Percentiles rank a stretch among this genome's conserved stretches.
Conservation (phyloP, 1,140 invertebrate species). For the Drusus annulatus region DNA sequence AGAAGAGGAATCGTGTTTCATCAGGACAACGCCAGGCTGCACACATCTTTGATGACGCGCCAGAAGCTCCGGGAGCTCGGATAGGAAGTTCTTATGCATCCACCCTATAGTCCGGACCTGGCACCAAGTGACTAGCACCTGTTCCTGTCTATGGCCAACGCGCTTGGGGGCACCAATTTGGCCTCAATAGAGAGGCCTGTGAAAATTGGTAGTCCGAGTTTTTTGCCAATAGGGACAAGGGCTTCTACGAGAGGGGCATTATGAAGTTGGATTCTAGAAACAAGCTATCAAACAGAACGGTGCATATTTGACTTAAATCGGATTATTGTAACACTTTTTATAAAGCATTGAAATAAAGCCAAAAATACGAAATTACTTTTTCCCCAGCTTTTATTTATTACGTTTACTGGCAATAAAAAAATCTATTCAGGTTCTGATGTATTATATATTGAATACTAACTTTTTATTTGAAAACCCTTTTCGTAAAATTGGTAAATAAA, state of each 20-base stretch:
- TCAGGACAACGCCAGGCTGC: slow-evolving; percentile 20
- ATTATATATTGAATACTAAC: too few relatives aligned
- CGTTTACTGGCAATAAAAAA: too few relatives aligned
- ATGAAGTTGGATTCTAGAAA: slow-evolving; percentile 14
- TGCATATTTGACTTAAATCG: slow-evolving; percentile 13
- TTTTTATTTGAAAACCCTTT: too few relatives aligned
- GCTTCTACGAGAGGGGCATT: slow-evolving; percentile 9
- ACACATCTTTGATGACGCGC: slow-evolving; percentile 19
- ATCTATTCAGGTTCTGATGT: too few relatives aligned
- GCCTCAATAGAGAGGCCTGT: neutral
- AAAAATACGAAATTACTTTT: slow-evolving; percentile 29
- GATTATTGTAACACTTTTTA: slow-evolving; percentile 26
- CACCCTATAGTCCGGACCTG: slow-evolving; percentile 7
- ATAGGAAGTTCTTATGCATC: slow-evolving; percentile 3
- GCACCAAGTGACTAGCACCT: slow-evolving; percentile 1
- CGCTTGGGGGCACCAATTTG: neutral
- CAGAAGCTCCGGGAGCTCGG: slow-evolving; percentile 16
- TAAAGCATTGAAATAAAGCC: slow-evolving; percentile 20
- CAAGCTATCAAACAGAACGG: neutral
- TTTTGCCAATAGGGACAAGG: slow-evolving; percentile 18
- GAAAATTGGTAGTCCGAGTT: slow-evolving; percentile 5
- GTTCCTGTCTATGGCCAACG: slow-evolving; percentile 5
- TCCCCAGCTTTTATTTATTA: too few relatives aligned
- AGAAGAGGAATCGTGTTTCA: slow-evolving; percentile 25
- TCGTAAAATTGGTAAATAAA: too few relatives aligned